These are phyloP conservation scores for Microdon myrmicae DNA, from an alignment of 2,888 invertebrate species.

Conservation along the genomic window DNA sequence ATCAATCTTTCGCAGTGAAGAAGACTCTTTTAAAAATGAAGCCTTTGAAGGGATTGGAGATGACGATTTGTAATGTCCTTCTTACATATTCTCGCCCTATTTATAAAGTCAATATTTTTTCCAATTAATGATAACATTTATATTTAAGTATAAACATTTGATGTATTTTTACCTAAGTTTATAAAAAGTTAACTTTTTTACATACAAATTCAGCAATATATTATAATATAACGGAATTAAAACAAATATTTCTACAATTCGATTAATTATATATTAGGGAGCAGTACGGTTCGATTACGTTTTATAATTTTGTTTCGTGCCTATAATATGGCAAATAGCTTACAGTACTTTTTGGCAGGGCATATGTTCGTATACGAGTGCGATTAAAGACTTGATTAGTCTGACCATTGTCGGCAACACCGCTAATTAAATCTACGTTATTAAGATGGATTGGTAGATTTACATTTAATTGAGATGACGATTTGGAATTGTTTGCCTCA, in stretches of 20 bases:
- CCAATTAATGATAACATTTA: slow-evolving; percentile 34
- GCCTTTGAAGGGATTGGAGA: slow-evolving; percentile 96
- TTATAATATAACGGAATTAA: slow-evolving; percentile 23
- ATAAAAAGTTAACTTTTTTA: slow-evolving; percentile 32
- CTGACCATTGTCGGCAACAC: slow-evolving; percentile 47
- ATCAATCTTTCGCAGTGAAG: slow-evolving; percentile 76
- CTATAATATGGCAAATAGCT: slow-evolving; percentile 52
- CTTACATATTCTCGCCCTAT: no score
- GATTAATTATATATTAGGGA: slow-evolving; percentile 1
- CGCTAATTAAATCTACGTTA: slow-evolving; percentile 56
- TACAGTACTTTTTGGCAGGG: slow-evolving; percentile 48
- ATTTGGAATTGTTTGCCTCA: slow-evolving; percentile 27
- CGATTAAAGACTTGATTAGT: slow-evolving; percentile 53
- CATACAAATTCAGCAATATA: slow-evolving; percentile 28
- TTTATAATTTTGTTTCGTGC: slow-evolving; percentile 56
- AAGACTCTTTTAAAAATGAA: slow-evolving; percentile 85
- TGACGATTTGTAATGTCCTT: slow-evolving; percentile 78
- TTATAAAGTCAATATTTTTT: no score
- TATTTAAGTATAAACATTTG: slow-evolving; percentile 28
- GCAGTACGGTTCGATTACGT: background rate
- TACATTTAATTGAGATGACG: slow-evolving; percentile 28
- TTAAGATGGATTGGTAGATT: slow-evolving; percentile 52
- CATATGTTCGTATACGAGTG: slow-evolving; percentile 54
- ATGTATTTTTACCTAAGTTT: slow-evolving; percentile 27
- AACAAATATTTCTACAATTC: background rate